phyloP scores from a whole-genome alignment of 2,797 vertebrate species.

The Thaleichthys pacificus region DNA sequence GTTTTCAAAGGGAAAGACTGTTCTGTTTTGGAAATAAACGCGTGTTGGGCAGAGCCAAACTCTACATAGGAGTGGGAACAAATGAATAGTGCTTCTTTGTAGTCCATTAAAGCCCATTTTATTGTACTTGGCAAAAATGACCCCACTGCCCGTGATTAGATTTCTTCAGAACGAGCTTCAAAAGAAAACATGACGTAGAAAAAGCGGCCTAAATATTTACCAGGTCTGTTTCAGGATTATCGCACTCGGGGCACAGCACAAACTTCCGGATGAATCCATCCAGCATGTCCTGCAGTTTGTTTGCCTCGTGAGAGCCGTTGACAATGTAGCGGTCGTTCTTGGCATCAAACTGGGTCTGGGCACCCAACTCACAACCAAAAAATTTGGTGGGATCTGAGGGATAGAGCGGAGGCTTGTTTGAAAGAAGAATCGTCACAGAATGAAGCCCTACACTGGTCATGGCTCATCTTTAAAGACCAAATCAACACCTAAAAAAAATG shows the following conservation, averaged over 20 bases:
- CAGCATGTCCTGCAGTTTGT: slow-evolving; percentile 99
- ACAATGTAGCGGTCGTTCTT: slow-evolving; percentile 99
- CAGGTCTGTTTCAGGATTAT: slow-evolving; percentile 99
- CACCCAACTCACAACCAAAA: slow-evolving; percentile 99
- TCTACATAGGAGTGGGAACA: not conserved
- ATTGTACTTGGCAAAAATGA: not conserved
- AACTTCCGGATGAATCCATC: slow-evolving; percentile 99
- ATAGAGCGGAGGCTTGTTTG: too few relatives aligned
- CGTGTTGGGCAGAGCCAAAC: not conserved
- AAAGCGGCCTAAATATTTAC: slow-evolving; percentile 68
- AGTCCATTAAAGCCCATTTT: not conserved
- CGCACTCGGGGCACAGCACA: slow-evolving; percentile 99
- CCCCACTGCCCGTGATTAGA: not conserved
- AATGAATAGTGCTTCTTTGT: not conserved
- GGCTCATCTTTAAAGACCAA: too few relatives aligned
- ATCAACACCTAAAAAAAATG: too few relatives aligned
- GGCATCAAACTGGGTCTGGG: slow-evolving; percentile 99
- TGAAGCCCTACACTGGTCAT: too few relatives aligned
- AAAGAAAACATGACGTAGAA: too few relatives aligned
- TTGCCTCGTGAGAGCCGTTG: slow-evolving; percentile 99
- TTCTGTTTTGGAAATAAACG: not conserved
- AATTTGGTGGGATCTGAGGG: slow-evolving; percentile 97
- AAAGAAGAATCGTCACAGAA: too few relatives aligned
- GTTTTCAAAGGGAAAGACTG: not conserved
- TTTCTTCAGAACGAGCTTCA: not conserved